Evolutionary conservation across 2,797 vertebrate species (phyloP), one percentile per base, ranked within the genome.

Genomic region (Ptychadena robeensis): DNA sequence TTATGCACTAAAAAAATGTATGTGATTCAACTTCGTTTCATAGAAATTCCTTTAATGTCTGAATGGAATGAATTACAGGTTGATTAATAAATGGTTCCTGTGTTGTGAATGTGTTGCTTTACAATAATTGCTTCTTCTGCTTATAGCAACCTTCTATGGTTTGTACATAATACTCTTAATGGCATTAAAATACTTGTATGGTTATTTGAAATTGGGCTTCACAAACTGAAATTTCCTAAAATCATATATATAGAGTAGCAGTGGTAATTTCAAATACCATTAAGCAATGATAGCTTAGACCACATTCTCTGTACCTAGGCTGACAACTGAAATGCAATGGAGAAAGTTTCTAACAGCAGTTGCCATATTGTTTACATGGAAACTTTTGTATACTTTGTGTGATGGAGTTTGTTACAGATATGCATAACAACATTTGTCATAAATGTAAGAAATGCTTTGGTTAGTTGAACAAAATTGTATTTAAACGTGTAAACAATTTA

Each of bases 81-180:
- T 63, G 40, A 72, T 64, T 38, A 68, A 71, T 63, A 44, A 61
- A 63, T 63, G 67, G 32, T 31, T 69, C 12, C 22, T 37, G 64
- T 70, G 57, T 30, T 74, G 12, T 25, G 64, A 75, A 75, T 34
- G 73, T 75, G 57, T 28, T 74, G n/a, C n/a, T n/a, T n/a, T n/a
- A n/a, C n/a, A 75, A 75, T 75, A 75, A 75, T 75, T 63, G 32
- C 32, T 40, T 75, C 64, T 75, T 75, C 59, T 27, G 34, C 73
- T 63, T 64, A 75, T n/a, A 38, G 59, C 57, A 37, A 75, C 38
- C 38, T 63, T 38, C n/a, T 64, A 25, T 64, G 35, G 25, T 28
- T 38, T 63, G 12, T 25, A 38, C 53, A 59, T 32, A 35, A 34
- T 61, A 27, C 59, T 6, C 59, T 30, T 75, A 75, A 75, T 75